Base-by-base conservation (phyloP, 2,888 invertebrate genomes). In the Noctua pronuba region DNA sequence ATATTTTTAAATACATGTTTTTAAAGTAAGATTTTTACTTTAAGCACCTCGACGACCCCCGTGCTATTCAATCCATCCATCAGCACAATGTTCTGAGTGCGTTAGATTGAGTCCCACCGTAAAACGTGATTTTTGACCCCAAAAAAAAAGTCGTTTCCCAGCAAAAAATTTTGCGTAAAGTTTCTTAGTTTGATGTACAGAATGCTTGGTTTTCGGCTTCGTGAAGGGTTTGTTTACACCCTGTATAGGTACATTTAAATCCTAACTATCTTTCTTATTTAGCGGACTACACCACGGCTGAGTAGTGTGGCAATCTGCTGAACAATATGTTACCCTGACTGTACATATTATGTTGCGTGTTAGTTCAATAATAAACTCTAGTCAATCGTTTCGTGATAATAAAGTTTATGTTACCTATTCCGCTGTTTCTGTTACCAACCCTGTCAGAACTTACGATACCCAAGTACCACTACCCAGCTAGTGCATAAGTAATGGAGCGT, bases 351-450 rank as follows among this genome's bases (percentile, higher is more conserved):
- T 28, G 46, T 66, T 62, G 64, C n/a, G 60, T 71, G 79, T 78
- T 77, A 71, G 69, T 52, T 71, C 7, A 11, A 55, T n/a, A n/a
- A 31, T 35, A 55, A 70, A 24, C 8, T 83, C 78, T 80, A 79
- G 80, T 85, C 80, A 78, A 80, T 77, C 66, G 82, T 87, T 77
- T 75, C 66, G 72, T 79, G 82, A 81, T 76, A 86, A 84, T 86
- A 88, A 88, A 88, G 72, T 87, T 73, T 76, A 80, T 82, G 88
- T 88, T 87, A 87, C 77, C 1, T 73, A 75, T 10, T 1, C 5
- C 0, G 6, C 5, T 44, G 38, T 74, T 64, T 83, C n/a, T 62
- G 10, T 55, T 41, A 16, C 7, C 8, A 2, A 72, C 21, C 16
- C 10, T n/a, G 1, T 64, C 31, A 31, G 18, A 60, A 31, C 10